These are phyloP conservation scores for Conus ventricosus DNA, from an alignment of 1,140 invertebrate species.

Conservation along the genomic window DNA sequence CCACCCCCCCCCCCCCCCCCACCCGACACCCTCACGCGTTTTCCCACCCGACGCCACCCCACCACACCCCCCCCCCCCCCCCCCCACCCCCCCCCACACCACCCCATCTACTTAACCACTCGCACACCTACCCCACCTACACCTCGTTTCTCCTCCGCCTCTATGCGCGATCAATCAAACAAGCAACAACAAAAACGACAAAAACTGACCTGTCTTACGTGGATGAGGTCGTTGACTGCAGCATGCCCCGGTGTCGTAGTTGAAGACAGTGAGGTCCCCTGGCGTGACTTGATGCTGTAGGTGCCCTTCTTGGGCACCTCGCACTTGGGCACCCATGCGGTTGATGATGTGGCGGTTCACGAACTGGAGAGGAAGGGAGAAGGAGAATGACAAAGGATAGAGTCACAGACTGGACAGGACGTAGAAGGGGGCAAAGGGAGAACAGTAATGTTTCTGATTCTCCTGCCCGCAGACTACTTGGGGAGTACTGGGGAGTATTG, in stretches of 20 bases:
- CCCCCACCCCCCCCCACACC: too few species aligned
- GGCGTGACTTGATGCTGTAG: slow-evolving; percentile 47
- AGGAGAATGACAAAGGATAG: too few species aligned
- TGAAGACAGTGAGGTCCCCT: slow-evolving; percentile 51
- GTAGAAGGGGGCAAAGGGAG: background rate
- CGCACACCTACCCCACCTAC: too few species aligned
- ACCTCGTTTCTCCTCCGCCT: too few species aligned
- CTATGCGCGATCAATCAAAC: background rate
- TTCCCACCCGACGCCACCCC: too few species aligned
- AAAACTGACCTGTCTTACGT: slow-evolving; percentile 30
- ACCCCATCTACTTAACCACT: too few species aligned
- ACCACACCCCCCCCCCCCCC: too few species aligned
- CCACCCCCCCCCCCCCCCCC: too few species aligned
- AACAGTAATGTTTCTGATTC: background rate
- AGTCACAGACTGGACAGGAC: too few species aligned
- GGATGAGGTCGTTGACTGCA: slow-evolving; percentile 40
- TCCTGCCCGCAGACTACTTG: too few species aligned
- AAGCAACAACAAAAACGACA: background rate
- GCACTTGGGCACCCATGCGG: slow-evolving; percentile 49
- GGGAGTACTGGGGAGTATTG: too few species aligned
- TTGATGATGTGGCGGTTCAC: slow-evolving; percentile 49
- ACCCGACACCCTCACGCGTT: too few species aligned
- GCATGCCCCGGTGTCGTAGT: slow-evolving; percentile 20
- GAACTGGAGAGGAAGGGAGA: slow-evolving; percentile 33
- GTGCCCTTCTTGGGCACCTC: slow-evolving; percentile 31